These are phyloP conservation scores for Procambarus clarkii DNA, from an alignment of 1,140 invertebrate species.

Conservation along the genomic window DNA sequence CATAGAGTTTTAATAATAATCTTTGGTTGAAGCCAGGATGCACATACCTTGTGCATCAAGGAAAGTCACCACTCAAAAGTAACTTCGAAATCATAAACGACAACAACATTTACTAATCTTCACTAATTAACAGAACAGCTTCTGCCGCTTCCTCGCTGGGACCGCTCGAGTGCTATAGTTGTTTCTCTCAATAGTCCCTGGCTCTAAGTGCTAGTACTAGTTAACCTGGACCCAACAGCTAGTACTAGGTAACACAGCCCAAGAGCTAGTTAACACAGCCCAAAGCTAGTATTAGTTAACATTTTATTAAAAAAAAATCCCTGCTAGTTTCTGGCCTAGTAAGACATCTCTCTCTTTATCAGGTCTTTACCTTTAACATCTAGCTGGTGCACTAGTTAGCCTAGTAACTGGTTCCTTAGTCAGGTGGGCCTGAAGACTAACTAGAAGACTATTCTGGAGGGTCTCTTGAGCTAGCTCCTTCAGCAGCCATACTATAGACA, in stretches of 20 bases:
- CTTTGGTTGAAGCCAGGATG: constrained; percentile 40
- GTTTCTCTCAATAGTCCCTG: not conserved
- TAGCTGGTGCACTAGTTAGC: not conserved
- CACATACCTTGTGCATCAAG: constrained; percentile 22
- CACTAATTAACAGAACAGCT: constrained; percentile 37
- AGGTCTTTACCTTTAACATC: not conserved
- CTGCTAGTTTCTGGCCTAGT: too few species aligned
- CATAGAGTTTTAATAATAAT: constrained; percentile 3
- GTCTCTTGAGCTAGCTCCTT: not conserved
- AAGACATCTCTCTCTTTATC: too few species aligned
- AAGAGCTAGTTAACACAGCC: too few species aligned
- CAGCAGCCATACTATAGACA: not conserved
- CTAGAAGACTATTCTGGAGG: too few species aligned
- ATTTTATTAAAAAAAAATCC: too few species aligned
- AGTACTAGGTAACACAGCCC: too few species aligned
- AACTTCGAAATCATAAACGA: not conserved
- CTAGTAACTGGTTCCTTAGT: not conserved
- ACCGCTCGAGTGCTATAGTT: not conserved
- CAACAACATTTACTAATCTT: constrained; percentile 22
- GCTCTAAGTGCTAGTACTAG: not conserved
- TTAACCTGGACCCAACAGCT: too few species aligned
- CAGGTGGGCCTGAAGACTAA: not conserved
- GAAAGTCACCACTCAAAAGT: constrained; percentile 12
- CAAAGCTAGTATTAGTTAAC: too few species aligned
- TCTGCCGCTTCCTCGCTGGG: constrained; percentile 2